A percentile compares a stretch with the other conserved stretches of the same genome.
Evolutionary conservation across 2,888 invertebrate species (phyloP).

Genomic region (Pherbina coryleti): DNA sequence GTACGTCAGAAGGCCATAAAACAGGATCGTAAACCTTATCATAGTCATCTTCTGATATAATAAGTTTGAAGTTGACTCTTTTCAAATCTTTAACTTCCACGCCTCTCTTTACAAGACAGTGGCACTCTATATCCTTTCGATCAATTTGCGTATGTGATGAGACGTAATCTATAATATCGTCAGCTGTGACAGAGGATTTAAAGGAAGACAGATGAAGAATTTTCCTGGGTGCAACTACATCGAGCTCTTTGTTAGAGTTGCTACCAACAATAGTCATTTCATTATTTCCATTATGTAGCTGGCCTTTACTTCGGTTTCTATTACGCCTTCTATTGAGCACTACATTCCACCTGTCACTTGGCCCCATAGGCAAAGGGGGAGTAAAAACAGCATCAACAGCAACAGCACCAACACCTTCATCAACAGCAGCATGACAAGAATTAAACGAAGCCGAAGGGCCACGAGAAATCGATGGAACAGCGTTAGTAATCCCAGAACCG

Average conservation of each 20-base stretch:
- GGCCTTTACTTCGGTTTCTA: not conserved
- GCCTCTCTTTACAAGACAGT: too few relatives aligned
- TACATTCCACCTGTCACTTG: not conserved
- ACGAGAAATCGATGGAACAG: not conserved
- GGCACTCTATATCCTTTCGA: too few relatives aligned
- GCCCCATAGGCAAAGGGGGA: not conserved
- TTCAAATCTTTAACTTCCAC: too few relatives aligned
- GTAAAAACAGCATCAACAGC: not conserved
- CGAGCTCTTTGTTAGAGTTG: not conserved
- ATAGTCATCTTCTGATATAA: too few relatives aligned
- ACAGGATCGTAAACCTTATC: too few relatives aligned
- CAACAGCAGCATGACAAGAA: not conserved
- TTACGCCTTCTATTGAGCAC: not conserved
- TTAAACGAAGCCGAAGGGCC: not conserved
- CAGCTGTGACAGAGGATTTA: too few relatives aligned
- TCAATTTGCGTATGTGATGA: too few relatives aligned
- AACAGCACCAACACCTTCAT: not conserved
- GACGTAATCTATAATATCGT: too few relatives aligned
- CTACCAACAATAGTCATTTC: not conserved
- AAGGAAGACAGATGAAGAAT: too few relatives aligned
- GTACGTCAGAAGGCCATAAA: too few relatives aligned
- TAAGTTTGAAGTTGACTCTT: too few relatives aligned
- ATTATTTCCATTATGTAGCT: not conserved
- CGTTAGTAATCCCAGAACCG: not conserved
- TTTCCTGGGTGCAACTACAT: not conserved